These are phyloP conservation scores for Sialis fuliginosa DNA, from an alignment of 2,888 invertebrate species.

Conservation along the genomic window DNA sequence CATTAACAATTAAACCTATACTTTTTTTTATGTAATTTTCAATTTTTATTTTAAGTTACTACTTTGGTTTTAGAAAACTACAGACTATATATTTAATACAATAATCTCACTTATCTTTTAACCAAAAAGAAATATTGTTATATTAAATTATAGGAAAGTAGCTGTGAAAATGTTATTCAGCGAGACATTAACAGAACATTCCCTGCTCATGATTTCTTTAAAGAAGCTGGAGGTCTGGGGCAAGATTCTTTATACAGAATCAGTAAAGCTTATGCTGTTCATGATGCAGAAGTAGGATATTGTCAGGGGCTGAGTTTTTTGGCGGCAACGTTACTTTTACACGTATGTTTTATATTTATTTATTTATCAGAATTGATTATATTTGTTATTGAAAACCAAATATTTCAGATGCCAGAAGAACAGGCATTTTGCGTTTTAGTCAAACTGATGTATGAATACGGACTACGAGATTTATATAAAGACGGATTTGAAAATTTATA, in stretches of 20 bases:
- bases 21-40: too few relatives aligned
- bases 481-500: slow-evolving; percentile 94
- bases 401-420: slow-evolving; percentile 92
- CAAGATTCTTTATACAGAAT: slow-evolving; percentile 93
- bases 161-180: slow-evolving; percentile 86
- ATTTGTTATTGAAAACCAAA: neutral
- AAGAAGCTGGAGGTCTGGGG: slow-evolving; percentile 84
- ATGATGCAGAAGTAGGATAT: slow-evolving; percentile 95
- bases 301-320: slow-evolving; percentile 98
- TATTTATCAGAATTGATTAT: slow-evolving; percentile 5
- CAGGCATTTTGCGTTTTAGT: slow-evolving; percentile 96
- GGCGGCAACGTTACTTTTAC: slow-evolving; percentile 85
- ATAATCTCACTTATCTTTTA: too few relatives aligned
- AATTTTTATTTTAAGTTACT: too few relatives aligned
- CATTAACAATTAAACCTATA: too few relatives aligned
- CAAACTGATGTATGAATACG: slow-evolving; percentile 93
- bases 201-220: slow-evolving; percentile 96
- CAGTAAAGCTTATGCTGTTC: slow-evolving; percentile 92
- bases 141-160: slow-evolving; percentile 54
- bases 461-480: slow-evolving; percentile 84
- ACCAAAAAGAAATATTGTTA: neutral
- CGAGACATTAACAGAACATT: slow-evolving; percentile 96
- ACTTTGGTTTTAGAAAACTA: too few relatives aligned
- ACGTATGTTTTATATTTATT: slow-evolving; percentile 44
- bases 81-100: too few relatives aligned